Evolutionary conservation across 1,140 invertebrate species (phyloP).

Genomic region (Adelges cooleyi): DNA sequence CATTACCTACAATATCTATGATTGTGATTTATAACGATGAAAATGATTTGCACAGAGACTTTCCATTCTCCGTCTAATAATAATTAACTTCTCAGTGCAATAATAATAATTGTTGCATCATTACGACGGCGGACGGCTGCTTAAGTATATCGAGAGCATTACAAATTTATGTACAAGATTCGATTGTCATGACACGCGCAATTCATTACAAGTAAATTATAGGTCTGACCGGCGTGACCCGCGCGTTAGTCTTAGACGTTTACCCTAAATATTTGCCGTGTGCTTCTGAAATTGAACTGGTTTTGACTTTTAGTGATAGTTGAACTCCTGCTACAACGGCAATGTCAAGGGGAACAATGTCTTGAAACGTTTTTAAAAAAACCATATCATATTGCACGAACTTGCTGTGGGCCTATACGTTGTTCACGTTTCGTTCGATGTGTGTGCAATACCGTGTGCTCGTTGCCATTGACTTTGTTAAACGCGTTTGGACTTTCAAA

Average conservation of each 20-base stretch:
- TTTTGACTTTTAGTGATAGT: neutral
- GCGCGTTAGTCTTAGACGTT: neutral
- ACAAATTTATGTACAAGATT: neutral
- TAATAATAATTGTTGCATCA: no score
- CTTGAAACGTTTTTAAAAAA: neutral
- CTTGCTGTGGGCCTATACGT: no score
- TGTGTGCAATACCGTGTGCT: neutral
- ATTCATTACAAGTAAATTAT: conserved; percentile 11
- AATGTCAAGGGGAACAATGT: conserved; percentile 1
- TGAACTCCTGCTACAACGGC: neutral
- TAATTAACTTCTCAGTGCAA: no score
- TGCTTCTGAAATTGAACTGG: neutral
- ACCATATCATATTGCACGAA: no score
- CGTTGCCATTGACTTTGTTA: neutral
- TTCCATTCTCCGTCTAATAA: no score
- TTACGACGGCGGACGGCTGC: no score
- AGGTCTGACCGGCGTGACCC: conserved; percentile 12
- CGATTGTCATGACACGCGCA: neutral
- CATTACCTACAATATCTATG: no score
- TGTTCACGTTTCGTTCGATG: neutral
- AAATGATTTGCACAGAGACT: no score
- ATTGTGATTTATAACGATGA: no score
- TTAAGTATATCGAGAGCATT: no score
- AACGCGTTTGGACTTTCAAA: no score
- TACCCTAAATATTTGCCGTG: neutral